Conservation (phyloP, 2,113 vertebrate genomes). For the Acanthisitta chloris region DNA sequence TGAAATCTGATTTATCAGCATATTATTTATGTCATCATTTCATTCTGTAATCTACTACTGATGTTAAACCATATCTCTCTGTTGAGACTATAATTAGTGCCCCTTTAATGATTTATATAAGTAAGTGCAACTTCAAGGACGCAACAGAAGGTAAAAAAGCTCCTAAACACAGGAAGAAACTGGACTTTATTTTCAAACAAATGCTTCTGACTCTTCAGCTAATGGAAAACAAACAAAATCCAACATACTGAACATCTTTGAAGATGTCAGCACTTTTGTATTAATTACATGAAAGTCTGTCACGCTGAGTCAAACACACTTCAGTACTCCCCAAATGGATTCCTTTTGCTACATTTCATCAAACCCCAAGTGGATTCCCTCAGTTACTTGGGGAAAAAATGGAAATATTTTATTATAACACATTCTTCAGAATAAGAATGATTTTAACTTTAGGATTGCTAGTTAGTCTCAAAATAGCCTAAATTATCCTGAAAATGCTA, state of each 20-base stretch:
- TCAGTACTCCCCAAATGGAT: background rate
- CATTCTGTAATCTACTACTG: background rate
- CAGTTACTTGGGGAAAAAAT: background rate
- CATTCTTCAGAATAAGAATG: background rate
- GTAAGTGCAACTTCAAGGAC: background rate
- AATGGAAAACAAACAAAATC: background rate
- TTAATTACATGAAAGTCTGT: background rate
- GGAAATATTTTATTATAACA: background rate
- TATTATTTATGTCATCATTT: background rate
- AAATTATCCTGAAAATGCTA: background rate
- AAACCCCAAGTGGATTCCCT: background rate
- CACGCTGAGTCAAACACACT: background rate
- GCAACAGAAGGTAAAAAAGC: background rate
- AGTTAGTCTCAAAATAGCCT: background rate
- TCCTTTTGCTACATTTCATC: background rate
- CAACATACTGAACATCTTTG: background rate
- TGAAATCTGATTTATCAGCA: background rate
- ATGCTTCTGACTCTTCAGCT: background rate
- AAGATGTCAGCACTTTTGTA: background rate
- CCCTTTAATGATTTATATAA: background rate
- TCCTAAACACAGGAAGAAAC: background rate
- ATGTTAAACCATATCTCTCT: background rate
- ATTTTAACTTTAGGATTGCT: background rate
- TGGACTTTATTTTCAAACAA: background rate
- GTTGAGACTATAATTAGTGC: background rate